phyloP scores from a whole-genome alignment of 2,888 invertebrate genomes.

The Cheilosia variabilis region DNA sequence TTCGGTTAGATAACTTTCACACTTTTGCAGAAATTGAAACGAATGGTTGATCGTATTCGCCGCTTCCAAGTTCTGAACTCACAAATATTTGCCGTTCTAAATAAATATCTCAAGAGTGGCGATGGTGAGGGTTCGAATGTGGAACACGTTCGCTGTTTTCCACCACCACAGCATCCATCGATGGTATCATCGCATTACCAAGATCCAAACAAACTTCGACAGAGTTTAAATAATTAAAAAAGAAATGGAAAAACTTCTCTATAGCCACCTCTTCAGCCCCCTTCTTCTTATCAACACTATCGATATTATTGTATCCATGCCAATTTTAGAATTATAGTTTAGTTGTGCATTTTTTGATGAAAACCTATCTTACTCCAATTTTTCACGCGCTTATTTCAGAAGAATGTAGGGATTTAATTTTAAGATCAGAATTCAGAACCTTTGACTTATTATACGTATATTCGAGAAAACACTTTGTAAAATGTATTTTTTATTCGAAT shows the following conservation, averaged over 20 bases:
- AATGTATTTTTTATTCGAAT: slow-evolving; percentile 33
- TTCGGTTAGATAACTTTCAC: not conserved
- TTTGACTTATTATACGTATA: slow-evolving; percentile 39
- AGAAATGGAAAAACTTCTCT: not conserved
- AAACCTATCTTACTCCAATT: not conserved
- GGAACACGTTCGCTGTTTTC: slow-evolving; percentile 98
- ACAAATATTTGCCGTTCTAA: slow-evolving; percentile 97
- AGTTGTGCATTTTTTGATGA: slow-evolving; percentile 50
- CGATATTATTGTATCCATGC: slow-evolving; percentile 54
- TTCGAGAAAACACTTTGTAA: slow-evolving; percentile 49
- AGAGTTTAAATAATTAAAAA: slow-evolving; percentile 82
- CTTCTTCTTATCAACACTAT: slow-evolving; percentile 48
- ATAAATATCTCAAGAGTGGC: slow-evolving; percentile 95
- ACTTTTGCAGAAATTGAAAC: slow-evolving; percentile 91
- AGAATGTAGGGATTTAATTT: slow-evolving; percentile 47
- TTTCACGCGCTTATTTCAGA: slow-evolving; percentile 7
- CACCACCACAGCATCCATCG: slow-evolving; percentile 94
- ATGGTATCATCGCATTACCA: slow-evolving; percentile 85
- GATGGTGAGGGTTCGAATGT: slow-evolving; percentile 93
- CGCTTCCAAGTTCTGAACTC: slow-evolving; percentile 99
- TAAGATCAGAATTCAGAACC: slow-evolving; percentile 47
- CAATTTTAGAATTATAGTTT: slow-evolving; percentile 49
- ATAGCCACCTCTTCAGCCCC: slow-evolving; percentile 2
- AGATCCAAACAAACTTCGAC: slow-evolving; percentile 86
- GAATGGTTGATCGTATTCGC: slow-evolving; percentile 98